Percentiles rank a stretch among this genome's conserved stretches.
Evolutionary conservation across 2,797 vertebrate genomes (phyloP).

Genomic region (Callimico goeldii): DNA sequence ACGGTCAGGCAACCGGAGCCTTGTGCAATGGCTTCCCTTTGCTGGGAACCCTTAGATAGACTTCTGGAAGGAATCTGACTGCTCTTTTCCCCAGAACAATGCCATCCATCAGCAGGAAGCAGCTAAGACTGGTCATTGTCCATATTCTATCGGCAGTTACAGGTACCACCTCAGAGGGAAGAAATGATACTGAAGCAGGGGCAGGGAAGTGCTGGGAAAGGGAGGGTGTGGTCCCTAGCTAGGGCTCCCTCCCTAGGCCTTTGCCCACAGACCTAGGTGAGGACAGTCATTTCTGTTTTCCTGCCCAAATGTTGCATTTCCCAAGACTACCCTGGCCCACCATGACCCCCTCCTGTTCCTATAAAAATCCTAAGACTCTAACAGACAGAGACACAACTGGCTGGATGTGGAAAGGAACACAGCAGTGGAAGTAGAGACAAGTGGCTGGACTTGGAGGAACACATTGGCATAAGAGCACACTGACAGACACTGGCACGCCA

Average conservation of each 20-base stretch:
- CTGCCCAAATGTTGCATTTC: not conserved
- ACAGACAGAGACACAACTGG: not conserved
- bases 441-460: not conserved
- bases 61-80: not conserved
- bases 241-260: not conserved
- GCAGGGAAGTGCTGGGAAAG: not conserved
- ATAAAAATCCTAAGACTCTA: not conserved
- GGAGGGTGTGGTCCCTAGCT: not conserved
- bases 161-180: fast-evolving
- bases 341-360: not conserved
- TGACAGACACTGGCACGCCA: too few relatives aligned
- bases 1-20: fast-evolving
- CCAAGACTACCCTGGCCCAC: not conserved
- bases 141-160: not conserved
- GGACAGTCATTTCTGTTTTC: not conserved
- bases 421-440: not conserved
- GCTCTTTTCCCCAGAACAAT: not conserved
- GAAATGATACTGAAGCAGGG: too few relatives aligned
- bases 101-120: not conserved
- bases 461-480: too few relatives aligned
- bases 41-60: not conserved
- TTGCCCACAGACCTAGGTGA: not conserved
- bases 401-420: not conserved
- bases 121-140: not conserved
- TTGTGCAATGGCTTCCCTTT: not conserved